Evolutionary conservation across 2,888 invertebrate genomes (phyloP).

Genomic region (Hemaris fuciformis): DNA sequence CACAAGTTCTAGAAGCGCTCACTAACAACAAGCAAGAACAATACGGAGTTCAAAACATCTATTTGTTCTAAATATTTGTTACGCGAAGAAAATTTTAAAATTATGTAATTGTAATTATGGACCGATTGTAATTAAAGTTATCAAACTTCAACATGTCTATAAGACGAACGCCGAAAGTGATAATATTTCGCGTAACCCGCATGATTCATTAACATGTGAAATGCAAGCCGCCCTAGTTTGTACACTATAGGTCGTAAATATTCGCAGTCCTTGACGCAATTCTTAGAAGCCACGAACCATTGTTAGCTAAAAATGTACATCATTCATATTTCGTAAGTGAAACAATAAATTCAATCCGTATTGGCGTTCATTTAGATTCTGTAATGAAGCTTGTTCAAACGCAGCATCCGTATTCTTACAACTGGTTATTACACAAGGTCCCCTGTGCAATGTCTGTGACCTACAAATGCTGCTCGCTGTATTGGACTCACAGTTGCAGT

Average conservation of each 20-base stretch:
- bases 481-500: slow-evolving; percentile 48
- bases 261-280: slow-evolving; percentile 50
- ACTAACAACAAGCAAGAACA: neutral
- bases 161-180: slow-evolving; percentile 19
- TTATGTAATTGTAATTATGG: too few species aligned
- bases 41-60: neutral
- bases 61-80: neutral
- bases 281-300: slow-evolving; percentile 48
- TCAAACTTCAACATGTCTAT: neutral
- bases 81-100: too few species aligned
- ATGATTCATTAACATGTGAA: slow-evolving; percentile 48
- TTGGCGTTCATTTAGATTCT: neutral
- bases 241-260: slow-evolving; percentile 59
- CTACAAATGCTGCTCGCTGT: slow-evolving; percentile 54
- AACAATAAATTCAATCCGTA: neutral
- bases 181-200: slow-evolving; percentile 35
- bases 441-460: slow-evolving; percentile 64
- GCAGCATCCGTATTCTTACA: slow-evolving; percentile 47
- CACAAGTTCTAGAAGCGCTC: neutral
- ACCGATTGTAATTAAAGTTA: neutral
- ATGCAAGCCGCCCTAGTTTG: slow-evolving; percentile 48
- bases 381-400: slow-evolving; percentile 26
- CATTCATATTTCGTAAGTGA: neutral
- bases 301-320: slow-evolving; percentile 24
- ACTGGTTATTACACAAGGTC: slow-evolving; percentile 64